phyloP scores from a whole-genome alignment of 1,140 invertebrate genomes.

The Diabrotica undecimpunctata region DNA sequence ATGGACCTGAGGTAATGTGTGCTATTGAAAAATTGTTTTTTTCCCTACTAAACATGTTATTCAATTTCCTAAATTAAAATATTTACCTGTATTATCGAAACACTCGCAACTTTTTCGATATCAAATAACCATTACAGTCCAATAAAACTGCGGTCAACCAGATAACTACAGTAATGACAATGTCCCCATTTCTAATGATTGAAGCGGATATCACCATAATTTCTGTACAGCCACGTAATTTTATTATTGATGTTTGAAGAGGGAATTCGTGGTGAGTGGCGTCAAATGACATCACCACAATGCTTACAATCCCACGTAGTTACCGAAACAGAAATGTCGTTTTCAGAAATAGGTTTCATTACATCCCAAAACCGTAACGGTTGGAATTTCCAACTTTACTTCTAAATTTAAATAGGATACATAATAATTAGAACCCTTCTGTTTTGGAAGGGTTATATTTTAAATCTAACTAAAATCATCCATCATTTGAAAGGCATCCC shows the following conservation, averaged over 20 bases:
- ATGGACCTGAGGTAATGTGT: too few species aligned
- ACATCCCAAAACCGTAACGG: neutral
- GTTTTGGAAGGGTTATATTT: neutral
- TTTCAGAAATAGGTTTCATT: neutral
- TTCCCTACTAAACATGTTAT: too few species aligned
- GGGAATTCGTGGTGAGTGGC: neutral
- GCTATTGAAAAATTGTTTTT: too few species aligned
- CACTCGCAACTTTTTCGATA: too few species aligned
- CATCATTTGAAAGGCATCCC: neutral
- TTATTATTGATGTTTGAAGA: neutral
- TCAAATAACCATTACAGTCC: too few species aligned
- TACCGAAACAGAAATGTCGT: neutral
- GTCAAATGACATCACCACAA: neutral
- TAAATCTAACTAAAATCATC: neutral
- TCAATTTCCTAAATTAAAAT: too few species aligned
- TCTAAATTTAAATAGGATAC: neutral
- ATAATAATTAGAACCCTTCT: conserved; percentile 1
- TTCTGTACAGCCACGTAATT: conserved; percentile 2
- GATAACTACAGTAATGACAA: neutral
- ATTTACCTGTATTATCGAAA: too few species aligned
- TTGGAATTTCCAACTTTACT: neutral
- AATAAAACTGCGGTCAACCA: too few species aligned
- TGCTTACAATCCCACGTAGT: conserved; percentile 1
- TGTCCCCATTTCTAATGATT: conserved; percentile 1
- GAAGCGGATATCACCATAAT: neutral